Conservation (phyloP, 2,113 vertebrate genomes). For the Falcunculus frontatus region DNA sequence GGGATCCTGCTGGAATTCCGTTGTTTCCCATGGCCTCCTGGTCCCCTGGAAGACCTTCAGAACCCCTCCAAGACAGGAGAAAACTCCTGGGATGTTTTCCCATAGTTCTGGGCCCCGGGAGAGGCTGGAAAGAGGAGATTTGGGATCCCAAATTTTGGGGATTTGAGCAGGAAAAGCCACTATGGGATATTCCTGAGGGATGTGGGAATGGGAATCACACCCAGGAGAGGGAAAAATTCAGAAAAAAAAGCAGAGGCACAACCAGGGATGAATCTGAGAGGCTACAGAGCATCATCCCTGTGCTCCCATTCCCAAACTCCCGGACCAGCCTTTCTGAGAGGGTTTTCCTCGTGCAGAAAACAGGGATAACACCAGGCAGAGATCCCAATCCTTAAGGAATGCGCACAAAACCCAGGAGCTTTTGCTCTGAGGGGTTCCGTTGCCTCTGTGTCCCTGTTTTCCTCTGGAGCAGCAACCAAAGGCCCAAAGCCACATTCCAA, state of each 20-base stretch:
- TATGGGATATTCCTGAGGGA: accelerated
- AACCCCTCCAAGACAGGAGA: background rate
- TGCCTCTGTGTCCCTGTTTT: background rate
- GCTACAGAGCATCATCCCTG: accelerated
- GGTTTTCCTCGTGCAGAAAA: background rate
- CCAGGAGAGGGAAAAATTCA: background rate
- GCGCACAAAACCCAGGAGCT: background rate
- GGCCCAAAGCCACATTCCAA: background rate
- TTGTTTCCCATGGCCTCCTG: background rate
- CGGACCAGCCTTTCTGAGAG: background rate
- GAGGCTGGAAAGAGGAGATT: no score
- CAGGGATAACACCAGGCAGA: background rate
- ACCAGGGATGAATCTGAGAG: background rate
- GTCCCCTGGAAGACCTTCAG: background rate
- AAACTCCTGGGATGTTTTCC: background rate
- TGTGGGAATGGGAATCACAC: background rate
- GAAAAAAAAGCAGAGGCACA: background rate
- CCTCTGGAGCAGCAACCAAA: background rate
- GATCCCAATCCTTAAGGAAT: background rate
- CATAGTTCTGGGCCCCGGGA: accelerated
- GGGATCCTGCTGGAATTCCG: background rate
- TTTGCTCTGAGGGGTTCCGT: accelerated
- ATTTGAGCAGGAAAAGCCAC: background rate
- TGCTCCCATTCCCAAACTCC: background rate
- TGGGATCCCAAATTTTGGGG: background rate